Base-by-base conservation (phyloP, 2,888 invertebrate genomes). In the Ashinkailepas kermadecensis region DNA sequence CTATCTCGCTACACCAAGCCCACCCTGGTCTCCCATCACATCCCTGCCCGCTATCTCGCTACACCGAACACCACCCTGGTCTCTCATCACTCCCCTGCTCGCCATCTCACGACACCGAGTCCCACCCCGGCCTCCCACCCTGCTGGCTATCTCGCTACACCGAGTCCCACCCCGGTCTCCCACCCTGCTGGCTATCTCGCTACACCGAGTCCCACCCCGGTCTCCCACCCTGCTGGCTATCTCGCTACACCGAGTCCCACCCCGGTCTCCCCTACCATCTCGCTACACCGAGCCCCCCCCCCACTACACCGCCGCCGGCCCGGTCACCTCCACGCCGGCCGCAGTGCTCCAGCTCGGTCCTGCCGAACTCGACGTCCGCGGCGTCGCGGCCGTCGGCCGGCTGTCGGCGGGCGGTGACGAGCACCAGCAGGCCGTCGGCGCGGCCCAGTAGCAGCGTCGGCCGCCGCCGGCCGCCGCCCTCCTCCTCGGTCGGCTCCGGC, bases 391-490 rank as follows among this genome's bases (percentile, higher is more conserved):
- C 11, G 13, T 65, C 65, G n/a, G 65, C 65, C 65, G 65, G 65
- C 65, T n/a, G 23, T 18, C 65, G n/a, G 65, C 70, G 70, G 25
- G 15, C 70, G 6, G 70, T 70, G 39, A 70, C 70, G 23, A 70
- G 25, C 70, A 39, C 70, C 70, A 70, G 70, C 13, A 15, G 70
- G 39, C 70, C 70, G 39, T 70, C 70, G 39, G 70, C 70, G 39
- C 70, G 70, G 25, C 25, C 70, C 70, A 70, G 70, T 15, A 70
- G 70, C 70, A 70, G 70, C 70, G 70, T 12, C 25, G 70, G 70
- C 70, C 70, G 25, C 39, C 39, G 39, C 23, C 23, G 65, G 65
- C n/a, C n/a, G 65, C 9, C 10, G 25, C 15, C 70, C 13, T 9
- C 13, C 21, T 39, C 70, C 13, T 9, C 13, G 6, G 70, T 12